Percentiles rank a stretch among this genome's conserved stretches.
These are phyloP conservation scores for Amphiprion ocellaris DNA, from an alignment of 2,113 vertebrate genomes.

Conservation along the genomic window DNA sequence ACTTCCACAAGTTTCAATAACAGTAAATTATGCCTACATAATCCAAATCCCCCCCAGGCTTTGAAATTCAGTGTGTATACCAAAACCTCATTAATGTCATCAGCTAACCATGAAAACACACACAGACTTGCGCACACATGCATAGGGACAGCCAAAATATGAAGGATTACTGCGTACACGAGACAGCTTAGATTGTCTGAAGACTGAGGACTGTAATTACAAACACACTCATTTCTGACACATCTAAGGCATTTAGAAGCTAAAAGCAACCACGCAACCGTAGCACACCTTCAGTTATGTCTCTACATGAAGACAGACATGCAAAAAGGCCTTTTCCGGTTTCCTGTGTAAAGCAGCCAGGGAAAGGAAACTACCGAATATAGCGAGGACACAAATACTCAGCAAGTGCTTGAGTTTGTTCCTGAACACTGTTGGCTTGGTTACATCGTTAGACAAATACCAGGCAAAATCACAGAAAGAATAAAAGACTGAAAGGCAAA, in stretches of 20 bases:
- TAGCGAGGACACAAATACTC: conserved; percentile 29
- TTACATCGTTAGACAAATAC: conserved; percentile 52
- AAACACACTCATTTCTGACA: neutral
- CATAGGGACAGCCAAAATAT: neutral
- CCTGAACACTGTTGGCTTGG: conserved; percentile 52
- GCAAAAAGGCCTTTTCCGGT: conserved; percentile 45
- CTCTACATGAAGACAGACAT: conserved; percentile 31
- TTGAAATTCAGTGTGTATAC: conserved; percentile 1
- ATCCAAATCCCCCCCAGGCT: conserved; percentile 7
- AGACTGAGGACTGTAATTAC: neutral
- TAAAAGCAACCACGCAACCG: neutral
- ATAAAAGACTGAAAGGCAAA: conserved; percentile 13
- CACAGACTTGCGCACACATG: conserved; percentile 9
- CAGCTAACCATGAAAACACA: conserved; percentile 21
- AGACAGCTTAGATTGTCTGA: neutral
- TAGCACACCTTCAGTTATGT: conserved; percentile 25
- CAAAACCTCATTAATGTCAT: conserved; percentile 29
- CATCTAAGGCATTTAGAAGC: neutral
- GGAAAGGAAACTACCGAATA: conserved; percentile 48
- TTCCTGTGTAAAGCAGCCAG: conserved; percentile 62
- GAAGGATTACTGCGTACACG: too few relatives aligned
- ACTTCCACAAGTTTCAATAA: conserved; percentile 1
- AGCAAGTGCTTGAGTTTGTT: conserved; percentile 47
- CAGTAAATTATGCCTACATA: conserved; percentile 13
- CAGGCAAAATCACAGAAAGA: conserved; percentile 16